phyloP scores from a whole-genome alignment of 2,113 vertebrate genomes.

The Corydoras maculifer region DNA sequence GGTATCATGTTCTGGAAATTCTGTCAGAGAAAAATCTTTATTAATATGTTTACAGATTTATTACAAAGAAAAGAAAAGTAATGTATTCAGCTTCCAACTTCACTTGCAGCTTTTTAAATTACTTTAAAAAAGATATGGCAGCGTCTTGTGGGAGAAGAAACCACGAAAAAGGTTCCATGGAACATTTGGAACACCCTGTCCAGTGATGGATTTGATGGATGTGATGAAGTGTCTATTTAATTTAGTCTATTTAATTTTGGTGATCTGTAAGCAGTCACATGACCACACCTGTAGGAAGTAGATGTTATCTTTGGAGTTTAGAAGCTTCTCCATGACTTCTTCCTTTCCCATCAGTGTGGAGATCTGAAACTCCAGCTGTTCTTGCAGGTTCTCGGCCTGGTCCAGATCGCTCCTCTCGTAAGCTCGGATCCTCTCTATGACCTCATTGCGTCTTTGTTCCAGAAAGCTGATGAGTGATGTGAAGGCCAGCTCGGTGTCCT shows the following conservation, averaged over 20 bases:
- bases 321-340: constrained; percentile 39
- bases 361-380: constrained; percentile 36
- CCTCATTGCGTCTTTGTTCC: constrained; percentile 44
- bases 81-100: no score
- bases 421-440: constrained; percentile 39
- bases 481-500: constrained; percentile 46
- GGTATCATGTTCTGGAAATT: constrained; percentile 16
- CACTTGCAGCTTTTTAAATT: no score
- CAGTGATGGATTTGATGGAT: no score
- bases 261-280: neutral
- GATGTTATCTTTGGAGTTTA: constrained; percentile 33
- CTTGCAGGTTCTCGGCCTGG: neutral
- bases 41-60: neutral
- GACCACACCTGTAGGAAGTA: constrained; percentile 53
- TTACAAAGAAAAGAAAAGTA: no score
- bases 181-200: no score
- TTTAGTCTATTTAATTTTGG: neutral
- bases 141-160: no score
- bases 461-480: constrained; percentile 37
- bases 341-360: constrained; percentile 38
- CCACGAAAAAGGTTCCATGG: no score
- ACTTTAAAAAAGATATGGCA: no score
- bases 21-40: constrained; percentile 1
- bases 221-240: no score
- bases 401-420: constrained; percentile 30